Percentiles rank a stretch among this genome's conserved stretches.
phyloP scores from a whole-genome alignment of 64 coral and sea anemone species.

The Pocillopora damicornis region DNA sequence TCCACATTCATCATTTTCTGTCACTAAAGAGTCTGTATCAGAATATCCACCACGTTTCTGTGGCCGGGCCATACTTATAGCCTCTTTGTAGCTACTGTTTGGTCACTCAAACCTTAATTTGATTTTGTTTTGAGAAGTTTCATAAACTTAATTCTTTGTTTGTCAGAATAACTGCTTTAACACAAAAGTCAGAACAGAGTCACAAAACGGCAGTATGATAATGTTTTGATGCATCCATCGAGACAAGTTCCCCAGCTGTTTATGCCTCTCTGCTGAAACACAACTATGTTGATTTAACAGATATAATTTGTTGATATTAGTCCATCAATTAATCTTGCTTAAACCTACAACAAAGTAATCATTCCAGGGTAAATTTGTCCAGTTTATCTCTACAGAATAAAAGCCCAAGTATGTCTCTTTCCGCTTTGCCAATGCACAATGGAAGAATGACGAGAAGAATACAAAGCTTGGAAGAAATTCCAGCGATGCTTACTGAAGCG shows the following conservation, averaged over 20 bases:
- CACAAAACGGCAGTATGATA: neutral
- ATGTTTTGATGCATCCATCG: neutral
- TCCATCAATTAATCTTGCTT: neutral
- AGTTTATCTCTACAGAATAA: neutral
- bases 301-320: neutral
- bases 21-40: constrained; percentile 33
- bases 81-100: neutral
- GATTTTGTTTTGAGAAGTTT: neutral
- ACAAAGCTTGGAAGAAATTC: neutral
- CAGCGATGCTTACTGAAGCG: neutral
- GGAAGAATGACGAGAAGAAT: neutral
- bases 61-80: constrained; percentile 31
- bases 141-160: neutral
- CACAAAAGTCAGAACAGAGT: neutral
- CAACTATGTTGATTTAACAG: neutral
- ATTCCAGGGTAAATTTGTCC: constrained; percentile 5
- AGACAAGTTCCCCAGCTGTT: neutral
- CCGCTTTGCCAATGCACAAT: too few relatives aligned
- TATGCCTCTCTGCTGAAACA: too few relatives aligned
- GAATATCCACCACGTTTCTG: constrained; percentile 13
- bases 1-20: constrained; percentile 45
- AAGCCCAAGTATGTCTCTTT: too few relatives aligned
- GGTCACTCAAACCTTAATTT: neutral
- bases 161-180: neutral
- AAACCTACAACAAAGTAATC: neutral